These are phyloP conservation scores for Dermolepida albohirtum DNA, from an alignment of 2,888 invertebrate species.

Conservation along the genomic window DNA sequence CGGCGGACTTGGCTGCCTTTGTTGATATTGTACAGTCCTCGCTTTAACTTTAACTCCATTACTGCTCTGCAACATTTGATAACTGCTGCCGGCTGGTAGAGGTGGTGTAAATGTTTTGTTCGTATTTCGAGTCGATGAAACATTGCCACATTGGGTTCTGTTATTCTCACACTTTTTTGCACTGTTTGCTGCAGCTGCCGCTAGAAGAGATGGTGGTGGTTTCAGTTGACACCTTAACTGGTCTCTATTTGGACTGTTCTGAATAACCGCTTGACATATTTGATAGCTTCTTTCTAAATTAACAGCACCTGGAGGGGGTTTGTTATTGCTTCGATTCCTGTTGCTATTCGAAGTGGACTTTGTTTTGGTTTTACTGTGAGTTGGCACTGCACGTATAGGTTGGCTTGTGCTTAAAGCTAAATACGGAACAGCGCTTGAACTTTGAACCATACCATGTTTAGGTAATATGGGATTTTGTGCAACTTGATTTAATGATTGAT, in stretches of 20 bases:
- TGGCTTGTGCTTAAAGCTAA: constrained; percentile 67
- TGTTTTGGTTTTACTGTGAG: constrained; percentile 63
- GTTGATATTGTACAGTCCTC: constrained; percentile 66
- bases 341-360: constrained; percentile 56
- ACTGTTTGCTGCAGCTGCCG: constrained; percentile 63
- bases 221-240: constrained; percentile 86
- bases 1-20: constrained; percentile 71
- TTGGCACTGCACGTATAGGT: constrained; percentile 66
- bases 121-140: constrained; percentile 60
- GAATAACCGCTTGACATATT: constrained; percentile 93
- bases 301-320: constrained; percentile 89
- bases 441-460: constrained; percentile 61
- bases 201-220: constrained; percentile 84
- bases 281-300: constrained; percentile 95
- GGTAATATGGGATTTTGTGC: constrained; percentile 45
- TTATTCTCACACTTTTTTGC: constrained; percentile 57
- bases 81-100: constrained; percentile 57
- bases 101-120: constrained; percentile 65
- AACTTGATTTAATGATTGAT: constrained; percentile 56
- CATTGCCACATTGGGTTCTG: constrained; percentile 64
- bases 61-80: constrained; percentile 61
- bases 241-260: constrained; percentile 92
- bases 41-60: constrained; percentile 64
- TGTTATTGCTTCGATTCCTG: constrained; percentile 73
- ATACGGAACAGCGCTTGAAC: constrained; percentile 67